Evolutionary conservation across 2,113 vertebrate species (phyloP).

Genomic region (Lepus americanus): DNA sequence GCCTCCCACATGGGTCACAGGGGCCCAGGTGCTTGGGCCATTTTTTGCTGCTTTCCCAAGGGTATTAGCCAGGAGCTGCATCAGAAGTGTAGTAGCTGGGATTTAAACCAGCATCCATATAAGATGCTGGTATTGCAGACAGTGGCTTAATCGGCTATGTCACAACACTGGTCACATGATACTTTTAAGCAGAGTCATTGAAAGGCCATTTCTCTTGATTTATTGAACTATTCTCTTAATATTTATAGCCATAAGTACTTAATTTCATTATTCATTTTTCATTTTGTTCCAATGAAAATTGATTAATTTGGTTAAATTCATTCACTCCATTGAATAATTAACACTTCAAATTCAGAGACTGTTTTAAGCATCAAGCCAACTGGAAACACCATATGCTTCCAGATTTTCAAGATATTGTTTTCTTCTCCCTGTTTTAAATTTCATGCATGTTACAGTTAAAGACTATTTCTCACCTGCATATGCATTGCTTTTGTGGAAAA

Average conservation of each 20-base stretch:
- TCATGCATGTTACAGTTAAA: background rate
- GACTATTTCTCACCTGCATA: background rate
- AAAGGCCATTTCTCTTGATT: background rate
- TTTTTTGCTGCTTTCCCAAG: too few relatives aligned
- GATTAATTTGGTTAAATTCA: background rate
- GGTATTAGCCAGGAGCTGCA: too few relatives aligned
- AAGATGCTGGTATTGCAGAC: too few relatives aligned
- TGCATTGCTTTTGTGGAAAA: background rate
- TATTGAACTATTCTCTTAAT: background rate
- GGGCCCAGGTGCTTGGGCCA: too few relatives aligned
- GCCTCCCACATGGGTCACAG: too few relatives aligned
- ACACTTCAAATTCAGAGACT: background rate
- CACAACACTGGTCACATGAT: background rate
- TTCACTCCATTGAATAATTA: slow-evolving; percentile 8
- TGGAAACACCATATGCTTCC: background rate
- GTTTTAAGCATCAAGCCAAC: background rate
- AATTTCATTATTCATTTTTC: background rate
- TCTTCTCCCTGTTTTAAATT: background rate
- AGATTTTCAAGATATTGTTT: background rate
- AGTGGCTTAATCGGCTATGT: too few relatives aligned
- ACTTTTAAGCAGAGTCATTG: background rate
- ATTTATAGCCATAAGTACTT: background rate
- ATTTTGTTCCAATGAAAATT: slow-evolving; percentile 6
- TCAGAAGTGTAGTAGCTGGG: too few relatives aligned
- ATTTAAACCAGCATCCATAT: too few relatives aligned